Evolutionary conservation across 2,797 vertebrate genomes (phyloP).

Genomic region (Trachurus trachurus): DNA sequence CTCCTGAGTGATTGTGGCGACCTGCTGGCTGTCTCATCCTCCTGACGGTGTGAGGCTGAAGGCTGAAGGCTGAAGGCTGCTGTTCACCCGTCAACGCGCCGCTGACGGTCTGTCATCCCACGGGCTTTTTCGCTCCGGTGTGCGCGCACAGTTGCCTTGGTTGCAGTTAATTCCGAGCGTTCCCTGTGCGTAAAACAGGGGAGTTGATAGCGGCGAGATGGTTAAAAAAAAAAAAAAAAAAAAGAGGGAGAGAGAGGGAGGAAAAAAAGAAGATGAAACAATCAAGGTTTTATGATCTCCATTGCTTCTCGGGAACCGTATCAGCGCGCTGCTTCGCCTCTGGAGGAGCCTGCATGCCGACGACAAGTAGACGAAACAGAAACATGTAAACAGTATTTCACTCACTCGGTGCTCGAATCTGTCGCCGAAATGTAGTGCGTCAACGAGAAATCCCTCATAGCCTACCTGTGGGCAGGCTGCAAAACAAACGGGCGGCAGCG

Average conservation of each 20-base stretch:
- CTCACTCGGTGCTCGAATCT: conserved; percentile 44
- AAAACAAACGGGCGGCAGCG: conserved; percentile 22
- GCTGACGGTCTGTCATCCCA: conserved; percentile 60
- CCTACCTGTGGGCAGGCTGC: conserved; percentile 63
- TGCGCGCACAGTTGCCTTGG: conserved; percentile 61
- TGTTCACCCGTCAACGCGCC: conserved; percentile 29
- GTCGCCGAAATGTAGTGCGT: conserved; percentile 58
- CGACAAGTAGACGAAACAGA: conserved; percentile 31
- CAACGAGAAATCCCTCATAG: conserved; percentile 59
- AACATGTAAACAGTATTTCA: conserved; percentile 50
- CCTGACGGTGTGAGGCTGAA: conserved; percentile 59
- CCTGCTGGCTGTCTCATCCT: conserved; percentile 69
- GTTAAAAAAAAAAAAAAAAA: conserved; percentile 12
- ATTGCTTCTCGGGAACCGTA: not conserved
- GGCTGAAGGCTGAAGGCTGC: conserved; percentile 13
- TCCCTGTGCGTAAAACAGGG: conserved; percentile 73
- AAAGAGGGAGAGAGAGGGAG: not conserved
- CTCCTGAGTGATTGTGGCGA: conserved; percentile 65
- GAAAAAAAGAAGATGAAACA: not conserved
- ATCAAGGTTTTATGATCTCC: conserved; percentile 10
- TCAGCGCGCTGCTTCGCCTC: conserved; percentile 5
- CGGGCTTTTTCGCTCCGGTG: conserved; percentile 34
- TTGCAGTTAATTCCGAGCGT: conserved; percentile 54
- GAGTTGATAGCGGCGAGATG: conserved; percentile 39
- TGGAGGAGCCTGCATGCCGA: conserved; percentile 18